Conservation (phyloP, 2,113 vertebrate species). For the Hippolais icterina region DNA sequence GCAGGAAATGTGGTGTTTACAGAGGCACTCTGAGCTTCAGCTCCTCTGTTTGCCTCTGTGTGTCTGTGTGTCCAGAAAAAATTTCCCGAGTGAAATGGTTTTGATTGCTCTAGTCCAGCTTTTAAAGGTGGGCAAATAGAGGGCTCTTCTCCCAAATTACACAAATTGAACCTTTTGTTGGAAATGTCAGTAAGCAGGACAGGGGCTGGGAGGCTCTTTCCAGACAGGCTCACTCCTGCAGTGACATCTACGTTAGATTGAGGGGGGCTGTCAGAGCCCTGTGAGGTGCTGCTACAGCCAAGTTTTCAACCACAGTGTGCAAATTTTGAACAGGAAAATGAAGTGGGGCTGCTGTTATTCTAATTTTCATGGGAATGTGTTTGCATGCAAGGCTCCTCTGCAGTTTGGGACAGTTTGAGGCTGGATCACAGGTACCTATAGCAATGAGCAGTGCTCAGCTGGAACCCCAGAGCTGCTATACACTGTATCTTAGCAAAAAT, state of each 20-base stretch:
- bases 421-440: neutral
- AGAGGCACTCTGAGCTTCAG: neutral
- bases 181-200: neutral
- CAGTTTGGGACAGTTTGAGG: neutral
- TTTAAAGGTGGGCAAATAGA: conserved; percentile 14
- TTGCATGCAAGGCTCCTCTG: neutral
- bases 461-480: neutral
- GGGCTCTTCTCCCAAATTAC: neutral
- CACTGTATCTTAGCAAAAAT: neutral
- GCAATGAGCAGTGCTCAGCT: neutral
- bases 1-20: conserved; percentile 42
- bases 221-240: neutral
- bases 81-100: neutral
- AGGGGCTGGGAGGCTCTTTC: neutral
- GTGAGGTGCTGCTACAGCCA: neutral
- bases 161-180: neutral
- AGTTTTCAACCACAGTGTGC: rapidly evolving
- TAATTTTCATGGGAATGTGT: neutral
- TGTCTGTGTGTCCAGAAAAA: neutral
- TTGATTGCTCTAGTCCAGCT: neutral
- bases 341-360: neutral
- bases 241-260: neutral
- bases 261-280: neutral
- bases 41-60: neutral
- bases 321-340: neutral